phyloP scores from a whole-genome alignment of 2,888 invertebrate genomes.

The Pherbina coryleti region DNA sequence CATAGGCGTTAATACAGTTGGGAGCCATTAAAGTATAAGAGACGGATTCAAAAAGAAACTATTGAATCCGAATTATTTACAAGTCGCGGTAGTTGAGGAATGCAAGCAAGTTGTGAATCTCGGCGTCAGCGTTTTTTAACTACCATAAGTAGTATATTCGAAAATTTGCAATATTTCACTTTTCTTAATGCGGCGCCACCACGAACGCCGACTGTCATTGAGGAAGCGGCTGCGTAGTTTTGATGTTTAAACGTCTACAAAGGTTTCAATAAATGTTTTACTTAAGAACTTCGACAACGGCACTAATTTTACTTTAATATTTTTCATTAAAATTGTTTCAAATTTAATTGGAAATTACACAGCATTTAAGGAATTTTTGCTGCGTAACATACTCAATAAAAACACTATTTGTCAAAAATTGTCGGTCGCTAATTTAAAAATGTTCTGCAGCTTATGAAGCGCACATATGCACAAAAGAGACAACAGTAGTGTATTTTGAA shows the following conservation, averaged over 20 bases:
- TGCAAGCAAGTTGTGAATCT: background rate
- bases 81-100: too few relatives aligned
- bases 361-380: conserved; percentile 43
- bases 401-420: conserved; percentile 34
- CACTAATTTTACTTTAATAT: conserved; percentile 23
- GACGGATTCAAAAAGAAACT: background rate
- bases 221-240: background rate
- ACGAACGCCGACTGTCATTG: background rate
- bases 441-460: conserved; percentile 6
- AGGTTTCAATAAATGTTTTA: background rate
- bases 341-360: conserved; percentile 19
- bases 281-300: background rate
- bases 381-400: conserved; percentile 43
- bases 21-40: conserved; percentile 22
- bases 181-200: conserved; percentile 8
- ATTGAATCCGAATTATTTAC: background rate
- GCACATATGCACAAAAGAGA: conserved; percentile 29
- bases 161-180: background rate
- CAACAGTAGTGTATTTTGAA: background rate
- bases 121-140: background rate
- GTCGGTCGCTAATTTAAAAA: conserved; percentile 15
- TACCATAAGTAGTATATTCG: background rate
- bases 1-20: conserved; percentile 46
- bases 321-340: conserved; percentile 19
- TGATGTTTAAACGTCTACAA: background rate